A percentile compares a stretch with the other conserved stretches of the same genome.
Conservation (phyloP, 2,113 vertebrate species). For the Myotis yumanensis region DNA sequence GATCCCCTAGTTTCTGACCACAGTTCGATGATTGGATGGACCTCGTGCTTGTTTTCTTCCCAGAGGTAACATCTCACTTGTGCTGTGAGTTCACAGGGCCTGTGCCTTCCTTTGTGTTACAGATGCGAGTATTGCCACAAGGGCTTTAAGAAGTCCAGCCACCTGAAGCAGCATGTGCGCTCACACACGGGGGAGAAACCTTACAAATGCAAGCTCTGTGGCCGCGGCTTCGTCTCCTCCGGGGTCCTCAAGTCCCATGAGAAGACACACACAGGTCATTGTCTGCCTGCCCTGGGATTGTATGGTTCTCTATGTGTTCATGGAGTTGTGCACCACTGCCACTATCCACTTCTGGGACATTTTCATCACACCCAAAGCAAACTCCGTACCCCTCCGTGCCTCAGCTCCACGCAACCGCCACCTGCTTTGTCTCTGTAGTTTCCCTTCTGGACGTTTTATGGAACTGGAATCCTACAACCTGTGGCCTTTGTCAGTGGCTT, state of each 20-base stretch:
- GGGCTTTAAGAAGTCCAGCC: slow-evolving; percentile 98
- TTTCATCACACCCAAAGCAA: not conserved
- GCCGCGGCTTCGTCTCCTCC: slow-evolving; percentile 94
- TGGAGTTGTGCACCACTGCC: too few relatives aligned
- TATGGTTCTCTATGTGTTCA: not conserved
- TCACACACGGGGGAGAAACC: slow-evolving; percentile 99
- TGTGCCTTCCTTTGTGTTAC: slow-evolving; percentile 23
- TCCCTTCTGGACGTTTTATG: rapidly evolving
- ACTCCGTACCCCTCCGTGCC: rapidly evolving
- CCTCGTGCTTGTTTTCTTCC: rapidly evolving
- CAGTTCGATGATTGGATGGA: not conserved
- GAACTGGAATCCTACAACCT: rapidly evolving
- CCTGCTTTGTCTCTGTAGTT: rapidly evolving
- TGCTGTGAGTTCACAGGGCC: not conserved
- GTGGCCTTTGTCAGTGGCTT: not conserved
- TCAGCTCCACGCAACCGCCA: rapidly evolving
- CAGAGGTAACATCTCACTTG: rapidly evolving
- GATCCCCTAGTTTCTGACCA: not conserved
- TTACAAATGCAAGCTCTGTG: slow-evolving; percentile 94
- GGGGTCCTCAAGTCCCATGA: slow-evolving; percentile 98
- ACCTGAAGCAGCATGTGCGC: slow-evolving; percentile 96
- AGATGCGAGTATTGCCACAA: slow-evolving; percentile 96
- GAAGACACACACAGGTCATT: slow-evolving; percentile 96
- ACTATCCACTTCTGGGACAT: not conserved
- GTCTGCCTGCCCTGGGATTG: not conserved